Base-by-base conservation (phyloP, 2,888 invertebrate species). In the Sinohyriopsis cumingii region DNA sequence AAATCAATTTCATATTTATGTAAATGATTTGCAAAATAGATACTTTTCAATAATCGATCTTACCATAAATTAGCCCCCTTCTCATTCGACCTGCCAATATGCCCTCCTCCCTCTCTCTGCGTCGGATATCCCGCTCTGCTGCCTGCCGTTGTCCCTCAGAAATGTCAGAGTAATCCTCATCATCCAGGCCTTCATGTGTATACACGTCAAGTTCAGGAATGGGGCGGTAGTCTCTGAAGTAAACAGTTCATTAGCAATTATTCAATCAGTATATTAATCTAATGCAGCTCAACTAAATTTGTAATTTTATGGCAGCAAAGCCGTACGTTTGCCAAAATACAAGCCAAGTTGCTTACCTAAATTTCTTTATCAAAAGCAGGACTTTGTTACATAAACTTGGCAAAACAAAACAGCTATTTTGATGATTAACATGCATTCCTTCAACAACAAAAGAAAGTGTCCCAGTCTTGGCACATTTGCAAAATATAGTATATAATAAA, bases 201-300 rank as follows among this genome's bases (percentile, higher is more conserved):
- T 98, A 99, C 45, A 93, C 93, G 91, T 99, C 99, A 87, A 99
- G 91, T 55, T 94, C 97, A 56, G 99, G 96, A 93, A 98, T 97
- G 3, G 96, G 94, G 5, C 97, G 97, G 91, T 99, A 99, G 91
- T 99, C 99, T 78, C 96, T 97, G 88, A 5, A 69, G 73, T 68
- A 55, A 54, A 63, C 45, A 45, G 15, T 7, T 20, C 28, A 25
- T 25, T 59, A 28, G 22, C 64, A 25, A 25, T 25, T 28, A n/a
- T 22, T 24, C 24, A 28, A 20, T 28, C 15, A 9, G 9, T 24
- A 19, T 24, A 62, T n/a, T 2, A 53, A 24, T 18, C 19, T 5
- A 25, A 45, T 25, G 22, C 24, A 57, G 28, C 22, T 56, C 12
- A n/a, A 15, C 24, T 5, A 15, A 45, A 33, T 9, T 15, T 45